A percentile compares a stretch with the other conserved stretches of the same genome.
Evolutionary conservation across 2,113 vertebrate species (phyloP).

Genomic region (Phaetusa simplex): DNA sequence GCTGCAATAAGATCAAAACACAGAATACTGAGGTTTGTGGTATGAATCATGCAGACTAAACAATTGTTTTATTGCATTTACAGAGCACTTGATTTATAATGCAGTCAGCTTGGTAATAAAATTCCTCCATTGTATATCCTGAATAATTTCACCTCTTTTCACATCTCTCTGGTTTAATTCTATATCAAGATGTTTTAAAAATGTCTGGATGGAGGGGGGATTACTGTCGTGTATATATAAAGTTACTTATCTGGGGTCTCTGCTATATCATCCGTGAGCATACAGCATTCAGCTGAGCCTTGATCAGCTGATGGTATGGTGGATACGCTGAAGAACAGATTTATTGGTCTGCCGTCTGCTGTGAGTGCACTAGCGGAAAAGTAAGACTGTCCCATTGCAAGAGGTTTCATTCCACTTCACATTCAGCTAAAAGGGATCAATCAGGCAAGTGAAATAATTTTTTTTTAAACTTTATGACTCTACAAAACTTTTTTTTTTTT

Average conservation of each 20-base stretch:
- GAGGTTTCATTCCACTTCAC: background rate
- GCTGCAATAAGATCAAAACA: constrained; percentile 94
- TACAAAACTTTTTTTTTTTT: background rate
- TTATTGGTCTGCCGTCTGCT: background rate
- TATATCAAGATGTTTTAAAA: constrained; percentile 6
- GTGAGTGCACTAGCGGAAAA: background rate
- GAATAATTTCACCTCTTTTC: constrained; percentile 76
- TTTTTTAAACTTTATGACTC: background rate
- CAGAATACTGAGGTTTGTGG: constrained; percentile 87
- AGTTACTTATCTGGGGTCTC: background rate
- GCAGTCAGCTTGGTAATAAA: constrained; percentile 73
- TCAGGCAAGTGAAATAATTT: background rate
- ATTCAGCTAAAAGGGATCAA: background rate
- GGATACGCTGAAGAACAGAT: background rate
- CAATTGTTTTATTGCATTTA: constrained; percentile 88
- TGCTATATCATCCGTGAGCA: background rate
- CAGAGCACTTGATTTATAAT: constrained; percentile 83
- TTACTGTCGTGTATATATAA: background rate
- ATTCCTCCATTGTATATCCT: constrained; percentile 75
- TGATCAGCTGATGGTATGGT: background rate
- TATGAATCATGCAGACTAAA: constrained; percentile 91
- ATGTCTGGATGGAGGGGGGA: background rate
- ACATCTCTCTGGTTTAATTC: constrained; percentile 57
- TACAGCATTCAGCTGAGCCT: background rate
- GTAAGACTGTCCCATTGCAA: background rate